Percentiles rank a stretch among this genome's conserved stretches.
These are phyloP conservation scores for Cinclus cinclus DNA, from an alignment of 2,113 vertebrate species.

Conservation along the genomic window DNA sequence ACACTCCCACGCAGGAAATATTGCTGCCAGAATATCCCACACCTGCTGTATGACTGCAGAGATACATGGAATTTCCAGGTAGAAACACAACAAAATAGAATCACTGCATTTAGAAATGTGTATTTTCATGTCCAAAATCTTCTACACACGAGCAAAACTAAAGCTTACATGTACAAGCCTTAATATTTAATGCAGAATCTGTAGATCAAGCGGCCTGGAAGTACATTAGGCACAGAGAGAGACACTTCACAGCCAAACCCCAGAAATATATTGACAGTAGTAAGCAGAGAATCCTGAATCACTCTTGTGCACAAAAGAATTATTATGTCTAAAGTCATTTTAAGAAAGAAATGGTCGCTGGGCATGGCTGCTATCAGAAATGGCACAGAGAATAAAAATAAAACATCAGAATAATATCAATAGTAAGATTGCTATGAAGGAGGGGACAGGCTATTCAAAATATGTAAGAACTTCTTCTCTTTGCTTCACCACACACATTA, in stretches of 20 bases:
- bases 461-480: neutral
- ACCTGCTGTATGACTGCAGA: neutral
- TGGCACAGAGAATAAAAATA: neutral
- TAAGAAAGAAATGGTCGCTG: neutral
- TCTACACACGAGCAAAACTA: neutral
- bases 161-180: neutral
- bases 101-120: neutral
- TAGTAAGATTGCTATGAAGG: rapidly evolving
- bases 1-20: neutral
- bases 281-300: neutral
- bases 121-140: neutral
- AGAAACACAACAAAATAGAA: neutral
- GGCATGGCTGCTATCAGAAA: neutral
- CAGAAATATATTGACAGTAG: neutral
- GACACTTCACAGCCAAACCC: neutral
- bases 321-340: neutral
- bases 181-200: neutral
- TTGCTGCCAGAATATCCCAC: neutral
- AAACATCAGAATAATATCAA: neutral
- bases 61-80: neutral
- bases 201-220: neutral
- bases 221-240: neutral
- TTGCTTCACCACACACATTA: neutral
- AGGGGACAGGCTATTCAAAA: neutral
- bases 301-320: neutral